Evolutionary conservation across 2,797 vertebrate species (phyloP).

Genomic region (Pagetopsis macropterus): DNA sequence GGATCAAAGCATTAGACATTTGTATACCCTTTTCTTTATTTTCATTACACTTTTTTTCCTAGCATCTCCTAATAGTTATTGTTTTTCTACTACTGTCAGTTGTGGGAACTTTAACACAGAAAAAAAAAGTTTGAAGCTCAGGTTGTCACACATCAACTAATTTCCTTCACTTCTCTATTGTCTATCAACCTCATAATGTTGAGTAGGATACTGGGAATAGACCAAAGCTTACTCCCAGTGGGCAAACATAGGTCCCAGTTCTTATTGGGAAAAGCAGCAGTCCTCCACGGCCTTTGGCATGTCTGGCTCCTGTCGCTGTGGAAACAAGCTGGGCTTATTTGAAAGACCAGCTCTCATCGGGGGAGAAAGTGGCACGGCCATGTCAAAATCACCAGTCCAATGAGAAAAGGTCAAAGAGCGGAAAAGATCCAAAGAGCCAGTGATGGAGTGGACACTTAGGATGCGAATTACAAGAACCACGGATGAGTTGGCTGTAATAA

Average conservation of each 20-base stretch:
- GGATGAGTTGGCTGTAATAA: conserved; percentile 9
- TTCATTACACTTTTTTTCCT: too few species aligned
- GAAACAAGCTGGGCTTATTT: conserved; percentile 64
- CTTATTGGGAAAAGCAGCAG: conserved; percentile 44
- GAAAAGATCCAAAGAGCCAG: conserved; percentile 56
- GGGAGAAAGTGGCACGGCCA: conserved; percentile 68
- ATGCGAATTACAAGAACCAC: conserved; percentile 37
- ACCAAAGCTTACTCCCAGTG: not conserved
- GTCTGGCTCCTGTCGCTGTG: conserved; percentile 56
- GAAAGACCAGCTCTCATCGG: conserved; percentile 71
- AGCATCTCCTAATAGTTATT: not conserved
- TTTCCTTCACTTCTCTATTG: not conserved
- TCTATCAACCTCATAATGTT: not conserved
- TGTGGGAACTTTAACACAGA: not conserved
- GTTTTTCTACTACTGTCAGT: not conserved
- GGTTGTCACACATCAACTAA: too few species aligned
- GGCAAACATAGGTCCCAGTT: conserved; percentile 12
- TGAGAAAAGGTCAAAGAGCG: conserved; percentile 80
- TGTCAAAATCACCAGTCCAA: conserved; percentile 80
- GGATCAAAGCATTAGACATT: not conserved
- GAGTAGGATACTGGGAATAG: conserved; percentile 12
- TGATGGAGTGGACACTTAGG: conserved; percentile 48
- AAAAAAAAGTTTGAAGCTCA: too few species aligned
- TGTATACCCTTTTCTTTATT: not conserved
- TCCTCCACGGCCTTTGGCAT: conserved; percentile 49